A percentile compares a stretch with the other conserved stretches of the same genome.
Conservation (phyloP, 1,140 invertebrate genomes). For the Saccostrea echinata region DNA sequence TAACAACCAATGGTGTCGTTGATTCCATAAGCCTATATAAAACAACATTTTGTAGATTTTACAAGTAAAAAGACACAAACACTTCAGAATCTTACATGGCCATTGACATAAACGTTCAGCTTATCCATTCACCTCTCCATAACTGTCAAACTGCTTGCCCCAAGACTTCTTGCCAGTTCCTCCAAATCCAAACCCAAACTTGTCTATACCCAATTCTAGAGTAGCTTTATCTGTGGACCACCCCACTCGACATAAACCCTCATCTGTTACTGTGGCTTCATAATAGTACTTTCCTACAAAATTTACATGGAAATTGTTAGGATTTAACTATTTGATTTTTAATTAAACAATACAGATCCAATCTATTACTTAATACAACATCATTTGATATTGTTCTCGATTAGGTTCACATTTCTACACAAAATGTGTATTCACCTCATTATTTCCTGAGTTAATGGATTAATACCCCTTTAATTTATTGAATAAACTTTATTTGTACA, state of each 20-base stretch:
- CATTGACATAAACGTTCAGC: background rate
- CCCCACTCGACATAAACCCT: constrained; percentile 97
- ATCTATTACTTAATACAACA: constrained; percentile 40
- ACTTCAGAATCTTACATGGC: background rate
- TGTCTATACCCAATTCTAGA: constrained; percentile 89
- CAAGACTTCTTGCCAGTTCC: constrained; percentile 99
- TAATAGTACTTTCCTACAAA: constrained; percentile 91
- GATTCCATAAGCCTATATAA: constrained; percentile 90
- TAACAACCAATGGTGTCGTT: constrained; percentile 96
- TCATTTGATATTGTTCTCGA: no score
- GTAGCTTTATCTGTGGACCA: constrained; percentile 92
- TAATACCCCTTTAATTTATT: no score
- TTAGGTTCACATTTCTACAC: no score
- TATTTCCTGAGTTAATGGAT: constrained; percentile 84
- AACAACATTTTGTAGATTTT: constrained; percentile 36
- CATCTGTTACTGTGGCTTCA: constrained; percentile 96
- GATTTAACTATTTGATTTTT: background rate
- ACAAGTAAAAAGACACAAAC: background rate
- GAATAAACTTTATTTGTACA: no score
- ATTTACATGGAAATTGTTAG: background rate
- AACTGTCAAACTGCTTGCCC: constrained; percentile 96
- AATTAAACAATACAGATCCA: no score
- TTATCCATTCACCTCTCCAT: constrained; percentile 97
- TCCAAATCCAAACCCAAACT: constrained; percentile 96
- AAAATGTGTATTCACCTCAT: no score